phyloP scores from a whole-genome alignment of 2,113 vertebrate genomes.

The Passer montanus region DNA sequence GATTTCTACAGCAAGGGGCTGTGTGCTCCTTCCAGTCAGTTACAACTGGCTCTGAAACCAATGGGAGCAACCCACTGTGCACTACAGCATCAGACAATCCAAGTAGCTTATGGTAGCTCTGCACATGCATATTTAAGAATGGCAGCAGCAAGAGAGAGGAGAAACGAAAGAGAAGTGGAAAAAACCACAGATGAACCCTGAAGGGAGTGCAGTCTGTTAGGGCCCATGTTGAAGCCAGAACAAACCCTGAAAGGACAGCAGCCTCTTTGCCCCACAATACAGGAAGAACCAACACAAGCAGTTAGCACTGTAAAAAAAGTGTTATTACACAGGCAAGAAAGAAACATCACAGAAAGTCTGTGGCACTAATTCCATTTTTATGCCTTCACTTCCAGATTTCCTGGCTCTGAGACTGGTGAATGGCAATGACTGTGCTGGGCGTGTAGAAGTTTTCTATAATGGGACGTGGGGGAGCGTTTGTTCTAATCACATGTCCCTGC shows the following conservation, averaged over 20 bases:
- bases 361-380: not conserved
- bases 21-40: not conserved
- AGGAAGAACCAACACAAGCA: not conserved
- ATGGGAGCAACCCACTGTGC: not conserved
- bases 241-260: not conserved
- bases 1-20: not conserved
- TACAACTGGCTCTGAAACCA: not conserved
- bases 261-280: not conserved
- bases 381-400: slow-evolving; percentile 26
- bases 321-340: not conserved
- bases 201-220: not conserved
- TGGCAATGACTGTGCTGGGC: not conserved
- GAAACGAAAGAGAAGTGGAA: not conserved
- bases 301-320: not conserved
- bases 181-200: not conserved
- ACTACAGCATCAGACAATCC: not conserved
- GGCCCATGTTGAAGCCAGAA: not conserved
- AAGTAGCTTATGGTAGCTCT: not conserved
- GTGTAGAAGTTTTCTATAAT: slow-evolving; percentile 56
- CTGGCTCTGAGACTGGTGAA: slow-evolving; percentile 36
- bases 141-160: not conserved
- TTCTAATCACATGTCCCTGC: slow-evolving; percentile 41
- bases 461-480: slow-evolving; percentile 56
- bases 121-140: not conserved
- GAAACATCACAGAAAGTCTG: not conserved